phyloP scores from a whole-genome alignment of 2,888 invertebrate species.

The Mimumesa dahlbomi region DNA sequence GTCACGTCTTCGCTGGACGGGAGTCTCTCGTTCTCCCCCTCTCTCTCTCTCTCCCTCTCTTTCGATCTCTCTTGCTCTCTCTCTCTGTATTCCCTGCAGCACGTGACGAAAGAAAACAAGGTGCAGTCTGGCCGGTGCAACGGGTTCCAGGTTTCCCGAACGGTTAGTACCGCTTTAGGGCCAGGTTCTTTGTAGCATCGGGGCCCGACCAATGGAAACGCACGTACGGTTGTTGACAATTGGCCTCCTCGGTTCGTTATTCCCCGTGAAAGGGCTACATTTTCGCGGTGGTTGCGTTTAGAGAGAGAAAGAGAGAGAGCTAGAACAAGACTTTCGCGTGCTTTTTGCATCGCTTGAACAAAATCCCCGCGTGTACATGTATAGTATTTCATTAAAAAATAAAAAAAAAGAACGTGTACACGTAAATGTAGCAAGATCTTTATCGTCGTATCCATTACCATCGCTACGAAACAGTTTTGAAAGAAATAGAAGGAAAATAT shows the following conservation, averaged over 20 bases:
- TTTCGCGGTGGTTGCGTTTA: constrained; percentile 16
- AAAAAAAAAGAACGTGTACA: no score
- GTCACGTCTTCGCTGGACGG: constrained; percentile 54
- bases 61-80: no score
- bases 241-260: constrained; percentile 33
- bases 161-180: constrained; percentile 62
- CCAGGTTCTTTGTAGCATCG: constrained; percentile 16
- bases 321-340: neutral
- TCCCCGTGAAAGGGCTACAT: constrained; percentile 20
- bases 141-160: constrained; percentile 68
- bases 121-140: constrained; percentile 62
- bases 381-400: no score
- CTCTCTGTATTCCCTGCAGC: constrained; percentile 41
- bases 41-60: no score
- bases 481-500: no score
- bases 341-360: neutral
- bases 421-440: no score
- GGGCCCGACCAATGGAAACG: constrained; percentile 44
- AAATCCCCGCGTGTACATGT: no score
- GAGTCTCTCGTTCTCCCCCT: no score
- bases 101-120: constrained; percentile 71
- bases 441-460: no score
- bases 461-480: no score
- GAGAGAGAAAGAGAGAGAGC: neutral
- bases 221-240: constrained; percentile 44